These are phyloP conservation scores for Metellina segmentata DNA, from an alignment of 2,888 invertebrate genomes.

Conservation along the genomic window DNA sequence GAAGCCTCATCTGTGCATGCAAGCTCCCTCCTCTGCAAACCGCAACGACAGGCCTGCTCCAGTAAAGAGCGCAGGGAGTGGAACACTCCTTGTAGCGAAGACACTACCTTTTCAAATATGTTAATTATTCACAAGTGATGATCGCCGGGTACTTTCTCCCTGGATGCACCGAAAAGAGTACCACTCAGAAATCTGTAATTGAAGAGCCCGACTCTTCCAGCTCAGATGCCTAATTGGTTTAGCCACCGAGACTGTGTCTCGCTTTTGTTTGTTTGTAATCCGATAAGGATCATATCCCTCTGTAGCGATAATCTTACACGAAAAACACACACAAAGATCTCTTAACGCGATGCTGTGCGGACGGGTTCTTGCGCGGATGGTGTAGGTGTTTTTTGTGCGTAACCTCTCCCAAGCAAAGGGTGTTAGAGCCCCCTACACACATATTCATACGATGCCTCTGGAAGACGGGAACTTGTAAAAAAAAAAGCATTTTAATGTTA, in stretches of 20 bases:
- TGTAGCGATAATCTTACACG: conserved; percentile 50
- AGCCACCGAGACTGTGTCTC: conserved; percentile 35
- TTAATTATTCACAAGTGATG: conserved; percentile 77
- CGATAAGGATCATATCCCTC: conserved; percentile 72
- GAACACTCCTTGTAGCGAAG: neutral
- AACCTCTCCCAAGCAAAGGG: too few species aligned
- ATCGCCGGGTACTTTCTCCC: conserved; percentile 50
- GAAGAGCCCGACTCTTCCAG: conserved; percentile 20
- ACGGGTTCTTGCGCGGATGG: neutral
- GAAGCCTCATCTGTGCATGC: too few species aligned
- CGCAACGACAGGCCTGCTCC: too few species aligned
- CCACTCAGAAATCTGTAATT: conserved; percentile 66
- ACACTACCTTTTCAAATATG: conserved; percentile 64
- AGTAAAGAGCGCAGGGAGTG: too few species aligned
- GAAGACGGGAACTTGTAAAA: neutral
- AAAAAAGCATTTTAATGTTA: conserved; percentile 28
- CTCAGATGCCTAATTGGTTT: conserved; percentile 70
- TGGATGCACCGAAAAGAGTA: conserved; percentile 15
- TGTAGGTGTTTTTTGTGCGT: too few species aligned
- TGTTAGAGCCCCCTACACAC: too few species aligned
- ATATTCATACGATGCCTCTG: too few species aligned
- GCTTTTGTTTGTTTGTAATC: conserved; percentile 75
- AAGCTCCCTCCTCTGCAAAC: too few species aligned
- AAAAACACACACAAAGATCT: conserved; percentile 28
- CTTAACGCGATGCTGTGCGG: conserved; percentile 32